These are phyloP conservation scores for Charina bottae DNA, from an alignment of 2,113 vertebrate genomes.

Conservation along the genomic window DNA sequence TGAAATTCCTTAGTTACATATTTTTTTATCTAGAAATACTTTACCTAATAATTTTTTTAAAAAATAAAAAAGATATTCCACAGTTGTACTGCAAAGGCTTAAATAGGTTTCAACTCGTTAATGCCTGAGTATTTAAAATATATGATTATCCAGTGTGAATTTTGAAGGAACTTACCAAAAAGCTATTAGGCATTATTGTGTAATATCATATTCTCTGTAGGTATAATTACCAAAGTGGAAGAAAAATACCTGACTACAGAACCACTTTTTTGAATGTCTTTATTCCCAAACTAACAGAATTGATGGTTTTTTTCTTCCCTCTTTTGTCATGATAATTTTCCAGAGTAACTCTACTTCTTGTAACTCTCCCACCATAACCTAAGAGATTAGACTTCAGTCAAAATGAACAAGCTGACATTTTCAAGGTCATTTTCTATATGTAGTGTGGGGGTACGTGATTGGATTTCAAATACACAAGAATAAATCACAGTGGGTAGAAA, in stretches of 20 bases:
- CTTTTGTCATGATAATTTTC: constrained; percentile 67
- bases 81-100: constrained; percentile 51
- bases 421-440: constrained; percentile 74
- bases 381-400: constrained; percentile 71
- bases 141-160: constrained; percentile 48
- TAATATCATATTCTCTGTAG: constrained; percentile 65
- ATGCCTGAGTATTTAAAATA: constrained; percentile 55
- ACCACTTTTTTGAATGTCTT: constrained; percentile 46
- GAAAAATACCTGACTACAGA: constrained; percentile 56
- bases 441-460: constrained; percentile 64
- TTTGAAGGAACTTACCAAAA: constrained; percentile 64
- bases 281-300: constrained; percentile 58
- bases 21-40: constrained; percentile 37
- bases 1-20: constrained; percentile 29
- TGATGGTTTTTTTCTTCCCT: constrained; percentile 54
- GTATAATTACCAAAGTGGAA: constrained; percentile 59
- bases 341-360: constrained; percentile 59
- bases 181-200: constrained; percentile 61
- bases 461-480: constrained; percentile 64
- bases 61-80: neutral
- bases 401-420: constrained; percentile 71
- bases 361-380: constrained; percentile 59
- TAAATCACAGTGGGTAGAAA: constrained; percentile 68
- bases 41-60: constrained; percentile 5
- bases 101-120: constrained; percentile 60